These are phyloP conservation scores for Chironomus tentans DNA, from an alignment of 2,888 invertebrate genomes.

Conservation along the genomic window DNA sequence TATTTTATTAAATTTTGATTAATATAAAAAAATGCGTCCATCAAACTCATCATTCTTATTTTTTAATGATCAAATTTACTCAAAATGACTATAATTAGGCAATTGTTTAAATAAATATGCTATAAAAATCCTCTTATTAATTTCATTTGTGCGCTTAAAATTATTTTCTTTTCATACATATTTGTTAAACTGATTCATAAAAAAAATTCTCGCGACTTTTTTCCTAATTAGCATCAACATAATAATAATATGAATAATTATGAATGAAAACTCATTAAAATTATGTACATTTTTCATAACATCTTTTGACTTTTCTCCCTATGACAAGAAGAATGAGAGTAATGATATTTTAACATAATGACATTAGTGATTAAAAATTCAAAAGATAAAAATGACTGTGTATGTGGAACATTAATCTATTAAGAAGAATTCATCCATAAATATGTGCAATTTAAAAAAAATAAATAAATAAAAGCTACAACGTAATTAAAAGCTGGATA, in stretches of 20 bases:
- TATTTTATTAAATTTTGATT: no score
- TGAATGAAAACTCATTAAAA: constrained; percentile 11
- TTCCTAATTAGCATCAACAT: not conserved
- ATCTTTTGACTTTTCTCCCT: not conserved
- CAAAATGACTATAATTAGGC: no score
- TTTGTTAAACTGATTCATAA: not conserved
- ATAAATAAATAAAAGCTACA: not conserved
- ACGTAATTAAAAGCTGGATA: not conserved
- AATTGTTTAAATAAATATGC: no score
- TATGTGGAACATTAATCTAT: not conserved
- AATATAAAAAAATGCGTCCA: no score
- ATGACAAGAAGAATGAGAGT: not conserved
- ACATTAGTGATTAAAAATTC: not conserved
- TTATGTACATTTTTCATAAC: not conserved
- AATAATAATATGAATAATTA: not conserved
- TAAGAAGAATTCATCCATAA: constrained; percentile 1
- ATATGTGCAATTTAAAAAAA: not conserved
- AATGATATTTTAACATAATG: not conserved
- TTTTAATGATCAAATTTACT: no score
- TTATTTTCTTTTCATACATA: no score
- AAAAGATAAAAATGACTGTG: not conserved
- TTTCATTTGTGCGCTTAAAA: no score
- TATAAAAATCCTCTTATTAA: no score
- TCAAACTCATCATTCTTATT: no score
- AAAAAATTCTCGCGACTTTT: not conserved